Evolutionary conservation across 2,888 invertebrate species (phyloP).

Genomic region (Atrina japonica): DNA sequence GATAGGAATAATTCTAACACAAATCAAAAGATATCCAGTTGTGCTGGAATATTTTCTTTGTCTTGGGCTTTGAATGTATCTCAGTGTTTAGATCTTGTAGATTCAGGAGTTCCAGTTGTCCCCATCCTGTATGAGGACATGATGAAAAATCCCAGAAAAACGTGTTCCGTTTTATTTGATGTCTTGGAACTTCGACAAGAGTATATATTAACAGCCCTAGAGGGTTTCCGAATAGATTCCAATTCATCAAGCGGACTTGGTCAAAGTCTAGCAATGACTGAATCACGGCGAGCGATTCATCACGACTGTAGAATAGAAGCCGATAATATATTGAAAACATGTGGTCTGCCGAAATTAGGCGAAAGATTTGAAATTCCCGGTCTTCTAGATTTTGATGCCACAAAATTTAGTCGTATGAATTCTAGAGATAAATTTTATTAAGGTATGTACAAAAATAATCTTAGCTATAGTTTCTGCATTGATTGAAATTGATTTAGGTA

Average conservation of each 20-base stretch:
- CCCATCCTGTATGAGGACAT: slow-evolving; percentile 73
- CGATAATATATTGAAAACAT: slow-evolving; percentile 67
- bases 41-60: slow-evolving; percentile 66
- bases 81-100: slow-evolving; percentile 60
- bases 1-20: slow-evolving; percentile 60
- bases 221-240: slow-evolving; percentile 69
- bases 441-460: no score
- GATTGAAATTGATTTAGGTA: no score
- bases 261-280: slow-evolving; percentile 45
- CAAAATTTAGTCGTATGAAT: slow-evolving; percentile 52
- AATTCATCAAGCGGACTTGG: slow-evolving; percentile 53
- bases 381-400: slow-evolving; percentile 58
- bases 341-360: slow-evolving; percentile 70
- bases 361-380: slow-evolving; percentile 71
- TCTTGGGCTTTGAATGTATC: slow-evolving; percentile 71
- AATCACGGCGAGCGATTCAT: slow-evolving; percentile 58
- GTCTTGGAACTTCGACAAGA: slow-evolving; percentile 67
- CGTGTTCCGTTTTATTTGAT: slow-evolving; percentile 65
- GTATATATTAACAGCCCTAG: slow-evolving; percentile 62
- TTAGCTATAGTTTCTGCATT: no score
- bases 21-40: slow-evolving; percentile 55
- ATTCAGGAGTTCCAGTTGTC: slow-evolving; percentile 65
- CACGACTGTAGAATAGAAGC: slow-evolving; percentile 67
- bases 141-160: slow-evolving; percentile 69
- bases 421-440: slow-evolving; percentile 47